phyloP scores from a whole-genome alignment of 2,888 invertebrate genomes.

The Lepidocyrtinus sp. region DNA sequence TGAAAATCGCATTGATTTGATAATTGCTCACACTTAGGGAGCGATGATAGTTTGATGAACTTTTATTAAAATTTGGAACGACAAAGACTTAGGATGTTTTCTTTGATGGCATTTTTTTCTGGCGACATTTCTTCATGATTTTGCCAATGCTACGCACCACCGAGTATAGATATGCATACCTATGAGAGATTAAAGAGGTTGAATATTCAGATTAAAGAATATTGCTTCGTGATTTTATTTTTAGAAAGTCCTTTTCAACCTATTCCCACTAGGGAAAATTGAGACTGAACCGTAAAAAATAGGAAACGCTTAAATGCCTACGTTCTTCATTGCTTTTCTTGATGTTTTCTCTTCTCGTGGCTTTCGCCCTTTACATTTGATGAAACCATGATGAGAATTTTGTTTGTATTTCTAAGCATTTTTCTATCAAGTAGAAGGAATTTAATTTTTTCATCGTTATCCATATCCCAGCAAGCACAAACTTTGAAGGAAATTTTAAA shows the following conservation, averaged over 20 bases:
- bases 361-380: background rate
- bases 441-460: too few species aligned
- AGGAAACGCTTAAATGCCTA: constrained; percentile 1
- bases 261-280: background rate
- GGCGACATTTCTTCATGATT: background rate
- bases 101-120: background rate
- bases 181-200: background rate
- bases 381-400: constrained; percentile 1
- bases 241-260: constrained; percentile 23
- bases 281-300: constrained; percentile 19
- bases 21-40: too few species aligned
- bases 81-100: background rate
- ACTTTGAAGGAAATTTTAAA: too few species aligned
- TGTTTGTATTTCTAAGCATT: background rate
- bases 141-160: constrained; percentile 27
- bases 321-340: constrained; percentile 4
- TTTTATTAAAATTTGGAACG: background rate
- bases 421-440: background rate
- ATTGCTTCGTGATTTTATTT: constrained; percentile 29
- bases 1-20: too few species aligned
- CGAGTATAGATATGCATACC: constrained; percentile 17
- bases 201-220: constrained; percentile 19
- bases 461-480: too few species aligned
- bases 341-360: background rate
- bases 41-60: constrained; percentile 16